phyloP scores from a whole-genome alignment of 1,140 invertebrate genomes.

The Diachasma alloeum region DNA sequence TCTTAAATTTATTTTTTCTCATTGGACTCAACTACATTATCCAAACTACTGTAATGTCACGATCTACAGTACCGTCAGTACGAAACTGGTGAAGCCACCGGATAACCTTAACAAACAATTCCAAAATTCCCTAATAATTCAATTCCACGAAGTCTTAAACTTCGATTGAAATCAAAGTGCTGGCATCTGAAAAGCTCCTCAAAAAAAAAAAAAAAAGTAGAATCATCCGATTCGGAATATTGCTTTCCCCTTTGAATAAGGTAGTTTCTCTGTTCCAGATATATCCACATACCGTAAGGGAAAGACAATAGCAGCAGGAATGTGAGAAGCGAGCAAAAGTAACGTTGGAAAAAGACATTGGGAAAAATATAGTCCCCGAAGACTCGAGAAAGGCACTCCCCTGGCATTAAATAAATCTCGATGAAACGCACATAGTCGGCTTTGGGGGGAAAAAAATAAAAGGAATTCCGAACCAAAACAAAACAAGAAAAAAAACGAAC shows the following conservation, averaged over 20 bases:
- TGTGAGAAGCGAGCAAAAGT: not conserved
- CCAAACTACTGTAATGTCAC: too few relatives aligned
- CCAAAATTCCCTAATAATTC: not conserved
- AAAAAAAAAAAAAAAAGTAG: not conserved
- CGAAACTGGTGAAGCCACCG: too few relatives aligned
- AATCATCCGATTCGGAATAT: not conserved
- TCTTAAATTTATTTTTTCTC: too few relatives aligned
- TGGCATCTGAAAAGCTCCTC: not conserved
- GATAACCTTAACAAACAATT: too few relatives aligned
- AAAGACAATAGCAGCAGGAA: not conserved
- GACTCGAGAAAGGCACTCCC: not conserved
- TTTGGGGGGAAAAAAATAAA: not conserved
- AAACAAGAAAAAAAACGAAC: too few relatives aligned
- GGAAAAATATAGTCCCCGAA: conserved; percentile 1
- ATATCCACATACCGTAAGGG: not conserved
- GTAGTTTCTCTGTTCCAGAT: not conserved
- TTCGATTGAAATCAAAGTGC: not conserved
- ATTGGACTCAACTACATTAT: too few relatives aligned
- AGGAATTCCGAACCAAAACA: not conserved
- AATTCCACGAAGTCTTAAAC: not conserved
- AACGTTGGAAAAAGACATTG: not conserved
- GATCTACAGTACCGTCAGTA: too few relatives aligned
- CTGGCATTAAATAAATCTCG: conserved; percentile 6
- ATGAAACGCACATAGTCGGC: conserved; percentile 1
- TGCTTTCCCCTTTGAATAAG: not conserved